Evolutionary conservation across 2,888 invertebrate genomes (phyloP), one percentile per base, ranked within the genome.

Genomic region (Strigamia maritima): DNA sequence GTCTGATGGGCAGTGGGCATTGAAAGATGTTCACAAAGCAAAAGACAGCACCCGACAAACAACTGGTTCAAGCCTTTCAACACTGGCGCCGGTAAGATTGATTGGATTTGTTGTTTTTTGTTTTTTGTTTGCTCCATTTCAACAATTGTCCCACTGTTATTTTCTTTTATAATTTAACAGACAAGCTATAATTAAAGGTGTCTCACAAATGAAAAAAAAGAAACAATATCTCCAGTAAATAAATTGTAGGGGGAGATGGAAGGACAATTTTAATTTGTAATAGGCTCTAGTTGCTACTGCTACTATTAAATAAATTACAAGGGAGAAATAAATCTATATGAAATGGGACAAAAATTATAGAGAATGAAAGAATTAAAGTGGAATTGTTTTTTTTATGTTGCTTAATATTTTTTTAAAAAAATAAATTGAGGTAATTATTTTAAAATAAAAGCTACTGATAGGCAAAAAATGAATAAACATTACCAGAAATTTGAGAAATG

Each of bases 1-100:
- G 49, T 49, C 49, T 49, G 49, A 49, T 49, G 49, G 49, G 49
- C 49, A 49, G 49, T 49, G 49, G 49, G 49, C 49, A 49, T 49
- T 49, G 49, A 49, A 49, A 49, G 49, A 49, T 49, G 49, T 49
- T 49, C 49, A 49, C 49, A 49, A n/a, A 49, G 49, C 49, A 49
- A 16, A 38, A 49, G 49, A 49, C 49, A 49, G 49, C 14, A n/a
- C n/a, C 49, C 49, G 49, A 49, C 49, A 49, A n/a, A 49, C 49
- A 49, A 49, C 49, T 49, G 49, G 49, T 49, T 49, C 49, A 49
- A 49, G 49, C 49, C 49, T 49, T 49, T 49, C 49, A 49, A 19
- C 49, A 49, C 49, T 49, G 49, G 49, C 49, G 49, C 49, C 49
- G 49, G 49, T 49, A 49, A 49, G 49, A 49, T 49, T 49, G 49